Evolutionary conservation across 2,113 vertebrate species (phyloP), one percentile per base, ranked within the genome.

Genomic region (Brachionichthys hirsutus): DNA sequence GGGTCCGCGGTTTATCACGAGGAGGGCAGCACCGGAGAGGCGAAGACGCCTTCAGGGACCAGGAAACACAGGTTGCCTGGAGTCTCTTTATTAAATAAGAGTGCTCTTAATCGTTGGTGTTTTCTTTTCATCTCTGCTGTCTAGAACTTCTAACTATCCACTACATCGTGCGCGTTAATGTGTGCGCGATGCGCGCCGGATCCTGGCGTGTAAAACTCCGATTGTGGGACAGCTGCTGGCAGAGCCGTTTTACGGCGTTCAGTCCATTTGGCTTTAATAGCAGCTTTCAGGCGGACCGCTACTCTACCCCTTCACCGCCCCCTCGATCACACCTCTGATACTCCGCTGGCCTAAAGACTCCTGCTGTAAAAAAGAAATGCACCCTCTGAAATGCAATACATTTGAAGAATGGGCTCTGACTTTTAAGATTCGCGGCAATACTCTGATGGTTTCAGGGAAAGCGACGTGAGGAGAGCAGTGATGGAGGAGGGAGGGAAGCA

Each of bases 301-400:
- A 81, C 89, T 89, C 84, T 83, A 71, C 79, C 86, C 86, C 86
- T 83, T 79, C 85, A 67, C 86, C 85, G 84, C 89, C 86, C 87
- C 89, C 85, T 90, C 89, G 89, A 89, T 90, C 89, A 90, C 86
- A 88, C 85, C 89, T 87, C 86, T 88, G 87, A 89, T 89, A 87
- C 85, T 84, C 75, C 64, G 75, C 77, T 84, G 86, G 88, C 85
- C 86, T 78, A 70, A 82, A 87, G 85, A 87, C 78, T 81, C 81
- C 64, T 57, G 75, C 64, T 81, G 86, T 81, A 73, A 80, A 77
- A 84, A 64, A 60, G 41, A 52, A 48, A 54, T 6, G 14, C 34
- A 18, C 54, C 67, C 83, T 82, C 85, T 87, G 87, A 88, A 90
- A 89, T 81, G 67, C 74, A 89, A 90, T 86, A 77, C 83, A 84